Percentiles rank a stretch among this genome's conserved stretches.
Evolutionary conservation across 2,113 vertebrate genomes (phyloP).

Genomic region (Coracopsis vasa): DNA sequence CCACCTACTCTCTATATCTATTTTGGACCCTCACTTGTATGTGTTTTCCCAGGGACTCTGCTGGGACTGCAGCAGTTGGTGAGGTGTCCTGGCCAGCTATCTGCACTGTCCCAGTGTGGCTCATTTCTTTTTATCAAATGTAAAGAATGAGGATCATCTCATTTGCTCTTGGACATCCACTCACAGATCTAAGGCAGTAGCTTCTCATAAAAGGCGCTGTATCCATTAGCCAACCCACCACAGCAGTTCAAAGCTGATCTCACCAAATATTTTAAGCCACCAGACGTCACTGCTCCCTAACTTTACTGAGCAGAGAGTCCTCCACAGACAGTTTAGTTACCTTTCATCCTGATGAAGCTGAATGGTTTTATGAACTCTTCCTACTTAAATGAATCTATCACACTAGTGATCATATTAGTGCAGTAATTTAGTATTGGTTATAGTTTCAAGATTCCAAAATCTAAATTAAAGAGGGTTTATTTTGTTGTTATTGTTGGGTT

Average conservation of each 20-base stretch:
- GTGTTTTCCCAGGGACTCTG: neutral
- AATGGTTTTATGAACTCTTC: neutral
- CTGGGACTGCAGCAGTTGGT: neutral
- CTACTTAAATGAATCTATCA: neutral
- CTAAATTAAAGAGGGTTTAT: neutral
- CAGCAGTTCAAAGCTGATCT: neutral
- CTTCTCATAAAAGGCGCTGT: neutral
- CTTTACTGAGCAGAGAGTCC: neutral
- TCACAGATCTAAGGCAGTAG: neutral
- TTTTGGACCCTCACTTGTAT: neutral
- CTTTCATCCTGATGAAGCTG: neutral
- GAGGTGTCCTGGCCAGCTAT: neutral
- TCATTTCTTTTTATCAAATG: neutral
- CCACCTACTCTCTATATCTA: neutral
- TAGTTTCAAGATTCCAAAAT: neutral
- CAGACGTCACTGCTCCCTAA: neutral
- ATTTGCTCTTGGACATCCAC: neutral
- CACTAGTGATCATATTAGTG: neutral
- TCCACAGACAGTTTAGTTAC: neutral
- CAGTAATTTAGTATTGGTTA: neutral
- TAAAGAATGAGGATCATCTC: neutral
- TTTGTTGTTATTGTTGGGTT: neutral
- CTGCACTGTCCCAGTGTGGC: neutral
- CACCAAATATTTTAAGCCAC: neutral
- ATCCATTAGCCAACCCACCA: neutral